These are phyloP conservation scores for Beaufortia kweichowensis DNA, from an alignment of 2,113 vertebrate genomes.

Conservation along the genomic window DNA sequence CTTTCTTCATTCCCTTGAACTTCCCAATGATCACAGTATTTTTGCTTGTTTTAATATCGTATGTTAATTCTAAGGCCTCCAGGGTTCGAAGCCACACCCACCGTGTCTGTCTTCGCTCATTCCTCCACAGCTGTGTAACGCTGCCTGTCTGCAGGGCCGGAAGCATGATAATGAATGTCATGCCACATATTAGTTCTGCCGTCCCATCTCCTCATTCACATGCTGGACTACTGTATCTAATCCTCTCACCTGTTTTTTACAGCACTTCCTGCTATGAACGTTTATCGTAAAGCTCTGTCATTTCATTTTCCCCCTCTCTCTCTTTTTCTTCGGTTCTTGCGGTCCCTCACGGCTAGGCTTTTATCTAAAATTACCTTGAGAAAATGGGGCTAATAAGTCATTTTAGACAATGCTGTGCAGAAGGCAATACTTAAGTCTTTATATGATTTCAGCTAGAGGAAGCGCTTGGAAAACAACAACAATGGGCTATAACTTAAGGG, in stretches of 20 bases:
- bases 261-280: conserved; percentile 39
- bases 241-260: conserved; percentile 25
- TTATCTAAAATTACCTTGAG: conserved; percentile 63
- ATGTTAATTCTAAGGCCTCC: too few species aligned
- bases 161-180: conserved; percentile 26
- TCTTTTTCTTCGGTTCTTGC: conserved; percentile 31
- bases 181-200: conserved; percentile 20
- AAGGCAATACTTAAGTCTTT: conserved; percentile 65
- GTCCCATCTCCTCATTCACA: conserved; percentile 9
- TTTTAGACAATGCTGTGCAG: conserved; percentile 62
- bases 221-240: conserved; percentile 29
- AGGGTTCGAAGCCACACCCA: too few species aligned
- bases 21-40: too few species aligned
- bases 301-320: conserved; percentile 45
- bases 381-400: conserved; percentile 72
- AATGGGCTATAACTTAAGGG: conserved; percentile 53
- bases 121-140: neutral
- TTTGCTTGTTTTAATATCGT: too few species aligned
- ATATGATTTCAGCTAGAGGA: conserved; percentile 58
- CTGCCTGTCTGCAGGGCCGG: conserved; percentile 9
- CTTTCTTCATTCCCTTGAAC: too few species aligned
- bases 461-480: conserved; percentile 60
- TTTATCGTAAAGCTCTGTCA: conserved; percentile 48
- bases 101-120: too few species aligned
- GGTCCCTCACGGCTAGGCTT: conserved; percentile 34